Conservation (phyloP, 2,888 invertebrate species). For the Prosopocoilus inquinatus region DNA sequence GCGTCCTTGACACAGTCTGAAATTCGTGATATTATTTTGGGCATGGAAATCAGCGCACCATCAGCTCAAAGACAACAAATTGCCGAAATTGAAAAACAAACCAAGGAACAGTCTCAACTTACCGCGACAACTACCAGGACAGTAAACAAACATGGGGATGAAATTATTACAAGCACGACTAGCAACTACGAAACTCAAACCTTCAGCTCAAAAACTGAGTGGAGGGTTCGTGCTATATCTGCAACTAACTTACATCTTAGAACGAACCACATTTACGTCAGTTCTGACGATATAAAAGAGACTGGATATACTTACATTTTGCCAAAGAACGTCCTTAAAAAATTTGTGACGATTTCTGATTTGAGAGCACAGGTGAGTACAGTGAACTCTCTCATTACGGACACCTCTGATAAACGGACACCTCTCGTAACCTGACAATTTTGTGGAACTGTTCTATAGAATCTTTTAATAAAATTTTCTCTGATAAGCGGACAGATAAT, state of each 20-base stretch:
- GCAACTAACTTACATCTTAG: conserved; percentile 96
- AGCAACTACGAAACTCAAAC: conserved; percentile 99
- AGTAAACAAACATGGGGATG: conserved; percentile 99
- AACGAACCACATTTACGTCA: conserved; percentile 99
- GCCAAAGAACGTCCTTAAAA: conserved; percentile 96
- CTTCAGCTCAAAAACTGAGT: conserved; percentile 98
- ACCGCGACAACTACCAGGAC: conserved; percentile 98
- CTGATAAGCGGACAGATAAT: no score
- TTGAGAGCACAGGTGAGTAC: conserved; percentile 76
- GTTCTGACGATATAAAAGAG: conserved; percentile 98
- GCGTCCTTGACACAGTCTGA: conserved; percentile 98
- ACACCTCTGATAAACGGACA: no score
- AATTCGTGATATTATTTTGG: conserved; percentile 97
- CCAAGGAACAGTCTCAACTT: conserved; percentile 96
- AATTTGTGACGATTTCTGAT: conserved; percentile 99
- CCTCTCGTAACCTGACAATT: no score
- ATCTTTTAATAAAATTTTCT: no score
- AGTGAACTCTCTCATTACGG: no score
- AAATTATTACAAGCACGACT: conserved; percentile 98
- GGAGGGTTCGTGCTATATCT: conserved; percentile 97
- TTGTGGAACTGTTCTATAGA: no score
- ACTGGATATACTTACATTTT: conserved; percentile 95
- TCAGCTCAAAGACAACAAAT: conserved; percentile 99
- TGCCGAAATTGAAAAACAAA: conserved; percentile 99
- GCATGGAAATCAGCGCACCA: conserved; percentile 99